Evolutionary conservation across 2,888 invertebrate species (phyloP).

Genomic region (Notodonta dromedarius): DNA sequence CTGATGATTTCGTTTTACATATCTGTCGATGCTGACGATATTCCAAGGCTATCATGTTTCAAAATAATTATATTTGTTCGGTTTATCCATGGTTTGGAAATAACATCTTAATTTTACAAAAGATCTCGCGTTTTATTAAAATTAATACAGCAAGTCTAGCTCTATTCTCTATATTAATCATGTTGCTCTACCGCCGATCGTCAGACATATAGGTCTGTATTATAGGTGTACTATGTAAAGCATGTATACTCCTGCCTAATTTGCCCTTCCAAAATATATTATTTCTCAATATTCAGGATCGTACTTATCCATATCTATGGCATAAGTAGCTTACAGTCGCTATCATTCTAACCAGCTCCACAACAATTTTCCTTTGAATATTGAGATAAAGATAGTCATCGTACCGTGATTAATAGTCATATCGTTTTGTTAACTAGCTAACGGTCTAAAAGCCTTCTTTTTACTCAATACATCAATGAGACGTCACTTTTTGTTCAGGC

Average conservation of each 20-base stretch:
- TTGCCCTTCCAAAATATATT: too few species aligned
- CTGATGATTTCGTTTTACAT: constrained; percentile 30
- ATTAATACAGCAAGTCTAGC: too few species aligned
- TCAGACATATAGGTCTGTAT: too few species aligned
- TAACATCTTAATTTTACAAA: constrained; percentile 6
- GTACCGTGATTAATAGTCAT: constrained; percentile 63
- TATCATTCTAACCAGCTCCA: background rate
- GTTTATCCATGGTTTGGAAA: background rate
- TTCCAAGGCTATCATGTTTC: background rate
- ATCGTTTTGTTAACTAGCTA: constrained; percentile 73
- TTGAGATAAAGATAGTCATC: constrained; percentile 58
- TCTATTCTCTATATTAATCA: too few species aligned
- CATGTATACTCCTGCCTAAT: too few species aligned
- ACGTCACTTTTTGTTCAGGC: constrained; percentile 69
- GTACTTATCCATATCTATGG: too few species aligned
- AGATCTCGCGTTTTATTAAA: too few species aligned
- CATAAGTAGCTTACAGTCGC: background rate
- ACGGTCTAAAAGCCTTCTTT: constrained; percentile 66
- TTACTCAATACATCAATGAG: constrained; percentile 76
- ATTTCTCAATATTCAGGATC: too few species aligned
- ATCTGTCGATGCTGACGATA: constrained; percentile 2
- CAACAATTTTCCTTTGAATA: constrained; percentile 25
- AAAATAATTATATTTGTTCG: background rate
- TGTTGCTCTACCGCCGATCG: too few species aligned
- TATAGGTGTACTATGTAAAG: too few species aligned